Conservation (phyloP, 2,888 invertebrate species). For the Oligia fasciuncula region DNA sequence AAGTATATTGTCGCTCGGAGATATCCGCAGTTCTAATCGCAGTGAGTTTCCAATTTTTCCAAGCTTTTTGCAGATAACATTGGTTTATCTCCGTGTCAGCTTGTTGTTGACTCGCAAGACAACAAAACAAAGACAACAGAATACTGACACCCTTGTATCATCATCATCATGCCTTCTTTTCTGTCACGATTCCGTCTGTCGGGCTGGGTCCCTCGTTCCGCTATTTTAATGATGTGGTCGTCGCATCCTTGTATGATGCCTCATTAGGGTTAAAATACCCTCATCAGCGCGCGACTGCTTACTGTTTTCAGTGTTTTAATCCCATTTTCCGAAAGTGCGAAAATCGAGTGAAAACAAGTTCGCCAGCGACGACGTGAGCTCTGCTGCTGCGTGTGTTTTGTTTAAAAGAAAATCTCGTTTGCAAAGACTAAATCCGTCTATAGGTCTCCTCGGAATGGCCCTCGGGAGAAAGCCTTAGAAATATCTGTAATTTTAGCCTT, state of each 20-base stretch:
- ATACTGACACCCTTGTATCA: not conserved
- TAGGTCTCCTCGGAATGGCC: not conserved
- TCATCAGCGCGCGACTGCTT: not conserved
- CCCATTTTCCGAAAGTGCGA: not conserved
- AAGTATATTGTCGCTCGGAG: not conserved
- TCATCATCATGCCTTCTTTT: not conserved
- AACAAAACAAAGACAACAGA: not conserved
- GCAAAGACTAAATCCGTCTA: not conserved
- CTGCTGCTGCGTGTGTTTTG: not conserved
- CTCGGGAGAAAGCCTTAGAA: not conserved
- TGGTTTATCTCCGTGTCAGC: conserved; percentile 19
- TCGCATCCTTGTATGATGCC: no score
- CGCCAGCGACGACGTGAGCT: not conserved
- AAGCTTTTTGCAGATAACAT: conserved; percentile 32
- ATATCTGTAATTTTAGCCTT: not conserved
- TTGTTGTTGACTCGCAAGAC: not conserved
- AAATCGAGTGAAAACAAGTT: not conserved
- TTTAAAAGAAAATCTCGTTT: not conserved
- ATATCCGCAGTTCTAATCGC: conserved; percentile 15
- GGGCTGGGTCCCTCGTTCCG: not conserved
- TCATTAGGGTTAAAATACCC: not conserved
- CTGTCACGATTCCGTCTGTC: no score
- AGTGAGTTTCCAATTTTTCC: conserved; percentile 28
- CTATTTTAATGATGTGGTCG: not conserved
- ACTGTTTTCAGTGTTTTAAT: not conserved